Evolutionary conservation across 2,888 invertebrate species (phyloP).

Genomic region (Aromia moschata): DNA sequence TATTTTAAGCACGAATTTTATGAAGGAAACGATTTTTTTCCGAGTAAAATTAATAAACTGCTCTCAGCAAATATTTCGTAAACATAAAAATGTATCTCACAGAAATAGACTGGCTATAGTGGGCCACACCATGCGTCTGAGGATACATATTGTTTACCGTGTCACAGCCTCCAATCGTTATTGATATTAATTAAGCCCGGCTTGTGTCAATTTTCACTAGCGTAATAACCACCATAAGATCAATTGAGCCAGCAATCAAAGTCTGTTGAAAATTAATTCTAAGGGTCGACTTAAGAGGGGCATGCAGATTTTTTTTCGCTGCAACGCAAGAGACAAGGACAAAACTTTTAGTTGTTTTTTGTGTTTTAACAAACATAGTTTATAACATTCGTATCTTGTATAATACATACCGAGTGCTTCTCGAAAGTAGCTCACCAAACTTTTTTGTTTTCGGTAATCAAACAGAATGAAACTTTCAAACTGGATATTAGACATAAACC

Average conservation of each 20-base stretch:
- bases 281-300: background rate
- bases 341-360: no score
- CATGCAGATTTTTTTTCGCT: no score
- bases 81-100: constrained; percentile 4
- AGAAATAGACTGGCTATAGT: constrained; percentile 7
- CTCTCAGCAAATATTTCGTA: constrained; percentile 5
- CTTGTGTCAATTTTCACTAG: constrained; percentile 9
- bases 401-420: no score
- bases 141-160: background rate
- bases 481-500: no score
- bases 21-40: constrained; percentile 2
- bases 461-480: no score
- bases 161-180: background rate
- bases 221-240: background rate
- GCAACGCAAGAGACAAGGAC: no score
- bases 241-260: constrained; percentile 3
- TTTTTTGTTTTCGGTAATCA: no score
- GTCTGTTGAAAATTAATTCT: constrained; percentile 3
- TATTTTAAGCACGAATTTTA: constrained; percentile 11
- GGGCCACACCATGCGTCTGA: background rate
- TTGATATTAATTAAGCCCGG: background rate
- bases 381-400: no score
- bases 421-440: no score
- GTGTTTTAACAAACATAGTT: no score
- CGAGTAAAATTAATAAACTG: constrained; percentile 3